Conservation (phyloP, 1,140 invertebrate genomes). For the Zaprionus lachaisei region DNA sequence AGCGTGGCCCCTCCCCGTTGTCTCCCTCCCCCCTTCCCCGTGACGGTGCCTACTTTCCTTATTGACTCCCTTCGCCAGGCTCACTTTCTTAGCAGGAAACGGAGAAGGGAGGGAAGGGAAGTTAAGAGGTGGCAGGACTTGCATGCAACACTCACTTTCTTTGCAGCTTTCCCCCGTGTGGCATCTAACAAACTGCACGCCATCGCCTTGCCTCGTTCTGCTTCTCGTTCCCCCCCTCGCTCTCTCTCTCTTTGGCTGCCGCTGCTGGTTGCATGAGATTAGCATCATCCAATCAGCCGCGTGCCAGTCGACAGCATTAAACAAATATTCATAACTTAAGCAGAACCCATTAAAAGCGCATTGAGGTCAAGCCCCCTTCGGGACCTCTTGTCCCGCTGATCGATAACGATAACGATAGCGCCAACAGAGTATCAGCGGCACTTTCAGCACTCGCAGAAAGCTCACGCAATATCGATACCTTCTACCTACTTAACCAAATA, state of each 20-base stretch:
- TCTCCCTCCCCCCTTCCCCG: background rate
- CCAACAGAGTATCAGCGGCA: background rate
- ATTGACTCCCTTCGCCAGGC: background rate
- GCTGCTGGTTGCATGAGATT: slow-evolving; percentile 54
- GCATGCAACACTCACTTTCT: slow-evolving; percentile 69
- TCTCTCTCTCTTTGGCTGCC: background rate
- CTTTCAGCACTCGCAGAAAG: background rate
- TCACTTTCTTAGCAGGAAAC: slow-evolving; percentile 33
- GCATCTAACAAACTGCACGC: slow-evolving; percentile 16
- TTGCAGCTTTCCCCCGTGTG: slow-evolving; percentile 16
- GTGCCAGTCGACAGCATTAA: slow-evolving; percentile 20
- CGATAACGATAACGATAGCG: slow-evolving; percentile 26
- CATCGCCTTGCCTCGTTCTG: slow-evolving; percentile 24
- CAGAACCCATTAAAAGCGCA: slow-evolving; percentile 73
- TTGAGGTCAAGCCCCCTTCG: slow-evolving; percentile 51
- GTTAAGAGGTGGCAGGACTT: slow-evolving; percentile 8
- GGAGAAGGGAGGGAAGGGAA: background rate
- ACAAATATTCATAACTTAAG: slow-evolving; percentile 24
- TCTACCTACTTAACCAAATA: background rate
- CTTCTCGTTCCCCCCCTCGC: slow-evolving; percentile 8
- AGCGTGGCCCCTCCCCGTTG: slow-evolving; percentile 1
- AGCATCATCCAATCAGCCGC: slow-evolving; percentile 70
- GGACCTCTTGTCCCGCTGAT: background rate
- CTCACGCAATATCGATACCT: background rate
- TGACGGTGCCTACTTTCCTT: background rate